These are phyloP conservation scores for Leptobrachium ailaonicum DNA, from an alignment of 2,113 vertebrate genomes.

Conservation along the genomic window DNA sequence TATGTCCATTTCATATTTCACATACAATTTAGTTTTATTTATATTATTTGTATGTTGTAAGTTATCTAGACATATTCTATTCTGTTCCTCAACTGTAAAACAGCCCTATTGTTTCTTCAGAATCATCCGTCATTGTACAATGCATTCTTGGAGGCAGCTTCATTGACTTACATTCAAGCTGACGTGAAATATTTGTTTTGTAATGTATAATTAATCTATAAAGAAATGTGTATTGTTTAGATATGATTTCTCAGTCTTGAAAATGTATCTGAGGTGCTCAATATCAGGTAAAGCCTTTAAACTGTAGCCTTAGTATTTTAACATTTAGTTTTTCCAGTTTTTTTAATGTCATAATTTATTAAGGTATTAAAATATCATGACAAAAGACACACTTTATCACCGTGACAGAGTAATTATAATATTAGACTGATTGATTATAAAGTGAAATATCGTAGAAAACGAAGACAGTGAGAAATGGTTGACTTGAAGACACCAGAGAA, in stretches of 20 bases:
- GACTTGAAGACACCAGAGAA: constrained; percentile 7
- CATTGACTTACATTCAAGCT: too few species aligned
- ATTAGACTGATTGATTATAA: constrained; percentile 44
- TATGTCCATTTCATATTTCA: too few species aligned
- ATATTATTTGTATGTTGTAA: too few species aligned
- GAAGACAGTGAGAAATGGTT: constrained; percentile 23
- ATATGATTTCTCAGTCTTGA: background rate
- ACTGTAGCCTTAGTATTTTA: background rate
- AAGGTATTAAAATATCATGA: constrained; percentile 24
- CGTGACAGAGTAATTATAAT: constrained; percentile 42
- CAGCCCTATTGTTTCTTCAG: too few species aligned
- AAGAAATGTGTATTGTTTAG: background rate
- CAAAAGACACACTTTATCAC: constrained; percentile 2
- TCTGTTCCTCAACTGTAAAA: too few species aligned
- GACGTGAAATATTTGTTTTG: too few species aligned
- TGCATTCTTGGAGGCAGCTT: too few species aligned
- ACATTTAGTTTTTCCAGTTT: background rate
- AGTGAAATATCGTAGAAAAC: constrained; percentile 31
- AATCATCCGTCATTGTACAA: too few species aligned
- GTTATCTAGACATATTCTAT: too few species aligned
- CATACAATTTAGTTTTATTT: too few species aligned
- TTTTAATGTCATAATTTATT: constrained; percentile 12
- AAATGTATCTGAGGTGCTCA: background rate
- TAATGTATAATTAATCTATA: too few species aligned
- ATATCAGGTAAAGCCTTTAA: background rate